Conservation (phyloP, 2,797 vertebrate species). For the Pagetopsis macropterus region DNA sequence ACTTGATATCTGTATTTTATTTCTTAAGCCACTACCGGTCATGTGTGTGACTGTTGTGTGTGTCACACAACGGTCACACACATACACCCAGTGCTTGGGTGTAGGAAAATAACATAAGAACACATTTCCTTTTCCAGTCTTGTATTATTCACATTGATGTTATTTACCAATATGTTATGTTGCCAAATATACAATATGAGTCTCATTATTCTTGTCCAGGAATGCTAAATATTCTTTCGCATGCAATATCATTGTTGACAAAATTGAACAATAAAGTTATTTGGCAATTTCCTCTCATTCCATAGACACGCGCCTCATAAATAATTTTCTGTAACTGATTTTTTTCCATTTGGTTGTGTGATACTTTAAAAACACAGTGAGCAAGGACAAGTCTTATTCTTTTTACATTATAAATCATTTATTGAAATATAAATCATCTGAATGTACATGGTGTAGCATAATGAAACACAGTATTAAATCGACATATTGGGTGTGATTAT, state of each 20-base stretch:
- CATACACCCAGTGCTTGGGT: too few species aligned
- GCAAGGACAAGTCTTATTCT: not conserved
- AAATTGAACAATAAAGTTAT: not conserved
- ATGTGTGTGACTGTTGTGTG: too few species aligned
- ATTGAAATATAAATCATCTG: conserved; percentile 99
- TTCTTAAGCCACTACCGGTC: too few species aligned
- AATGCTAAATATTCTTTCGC: not conserved
- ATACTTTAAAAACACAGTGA: not conserved
- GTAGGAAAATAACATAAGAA: not conserved
- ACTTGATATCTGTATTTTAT: too few species aligned
- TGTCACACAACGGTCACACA: too few species aligned
- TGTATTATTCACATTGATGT: not conserved
- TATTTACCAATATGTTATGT: not conserved
- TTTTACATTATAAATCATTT: conserved; percentile 89
- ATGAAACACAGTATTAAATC: conserved; percentile 77
- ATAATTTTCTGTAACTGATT: not conserved
- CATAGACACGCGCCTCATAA: not conserved
- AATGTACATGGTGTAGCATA: conserved; percentile 90
- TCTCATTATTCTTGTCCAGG: conserved; percentile 9
- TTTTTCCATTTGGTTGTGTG: not conserved
- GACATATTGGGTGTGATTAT: conserved; percentile 77
- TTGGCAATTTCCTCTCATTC: not conserved
- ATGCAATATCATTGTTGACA: not conserved
- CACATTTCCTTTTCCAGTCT: not conserved
- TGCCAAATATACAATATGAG: conserved; percentile 5